These are phyloP conservation scores for Pseudochaenichthys georgianus DNA, from an alignment of 2,797 vertebrate species.

Conservation along the genomic window DNA sequence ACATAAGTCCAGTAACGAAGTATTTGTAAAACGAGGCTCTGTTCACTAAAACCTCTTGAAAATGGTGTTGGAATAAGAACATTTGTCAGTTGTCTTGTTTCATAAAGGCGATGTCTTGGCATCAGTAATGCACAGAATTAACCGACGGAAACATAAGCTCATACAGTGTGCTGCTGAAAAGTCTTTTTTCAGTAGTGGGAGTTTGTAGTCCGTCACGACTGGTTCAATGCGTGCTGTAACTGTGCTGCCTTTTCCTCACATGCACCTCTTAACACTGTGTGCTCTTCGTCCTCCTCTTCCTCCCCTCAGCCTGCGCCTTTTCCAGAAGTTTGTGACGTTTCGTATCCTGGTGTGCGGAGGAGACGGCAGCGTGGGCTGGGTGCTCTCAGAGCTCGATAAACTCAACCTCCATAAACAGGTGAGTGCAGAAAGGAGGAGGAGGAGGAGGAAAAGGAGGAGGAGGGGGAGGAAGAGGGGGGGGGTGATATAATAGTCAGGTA, in stretches of 20 bases:
- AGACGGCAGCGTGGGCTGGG: constrained; percentile 96
- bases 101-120: too few species aligned
- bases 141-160: too few species aligned
- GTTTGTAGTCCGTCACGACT: neutral
- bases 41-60: constrained; percentile 90
- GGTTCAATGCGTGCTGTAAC: neutral
- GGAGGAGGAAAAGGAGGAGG: too few species aligned
- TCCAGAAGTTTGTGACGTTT: constrained; percentile 96
- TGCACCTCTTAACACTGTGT: constrained; percentile 3
- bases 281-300: constrained; percentile 4
- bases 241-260: neutral
- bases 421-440: constrained; percentile 47
- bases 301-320: constrained; percentile 88
- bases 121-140: too few species aligned
- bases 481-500: constrained; percentile 26
- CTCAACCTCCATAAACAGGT: constrained; percentile 95
- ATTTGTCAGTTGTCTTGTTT: constrained; percentile 95
- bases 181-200: neutral
- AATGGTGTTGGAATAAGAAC: constrained; percentile 94
- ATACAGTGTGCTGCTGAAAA: neutral
- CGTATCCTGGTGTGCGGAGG: constrained; percentile 96
- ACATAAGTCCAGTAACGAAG: too few species aligned
- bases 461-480: constrained; percentile 23
- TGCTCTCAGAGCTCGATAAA: constrained; percentile 93
- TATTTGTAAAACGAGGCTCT: constrained; percentile 74